Conservation (phyloP, 2,113 vertebrate genomes). For the Hippolais icterina region DNA sequence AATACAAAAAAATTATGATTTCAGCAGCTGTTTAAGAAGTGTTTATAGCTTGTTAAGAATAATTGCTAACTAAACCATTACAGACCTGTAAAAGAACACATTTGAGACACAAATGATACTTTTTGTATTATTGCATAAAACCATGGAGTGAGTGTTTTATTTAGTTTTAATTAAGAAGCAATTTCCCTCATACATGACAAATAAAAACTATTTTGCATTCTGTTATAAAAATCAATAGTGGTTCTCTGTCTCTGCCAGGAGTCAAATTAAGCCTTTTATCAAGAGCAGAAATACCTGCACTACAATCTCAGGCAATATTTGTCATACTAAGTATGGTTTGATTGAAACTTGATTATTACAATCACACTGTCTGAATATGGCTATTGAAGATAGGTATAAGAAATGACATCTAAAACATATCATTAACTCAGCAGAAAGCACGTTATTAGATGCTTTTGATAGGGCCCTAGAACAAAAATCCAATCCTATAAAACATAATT, state of each 20-base stretch:
- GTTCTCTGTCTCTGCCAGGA: slow-evolving; percentile 67
- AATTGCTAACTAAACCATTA: slow-evolving; percentile 56
- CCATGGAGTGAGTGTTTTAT: slow-evolving; percentile 64
- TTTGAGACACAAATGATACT: slow-evolving; percentile 63
- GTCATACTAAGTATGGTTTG: slow-evolving; percentile 76
- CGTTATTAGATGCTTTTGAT: slow-evolving; percentile 79
- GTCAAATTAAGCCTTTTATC: slow-evolving; percentile 79
- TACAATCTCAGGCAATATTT: slow-evolving; percentile 76
- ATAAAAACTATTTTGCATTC: slow-evolving; percentile 75
- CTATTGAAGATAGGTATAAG: slow-evolving; percentile 78
- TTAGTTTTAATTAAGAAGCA: slow-evolving; percentile 78
- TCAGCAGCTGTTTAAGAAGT: slow-evolving; percentile 53
- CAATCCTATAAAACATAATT: slow-evolving; percentile 74
- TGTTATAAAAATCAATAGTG: slow-evolving; percentile 72
- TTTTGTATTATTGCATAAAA: slow-evolving; percentile 68
- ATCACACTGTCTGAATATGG: slow-evolving; percentile 76
- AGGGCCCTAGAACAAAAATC: slow-evolving; percentile 71
- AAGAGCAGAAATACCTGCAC: slow-evolving; percentile 76
- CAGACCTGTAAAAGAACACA: slow-evolving; percentile 58
- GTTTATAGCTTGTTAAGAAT: slow-evolving; percentile 60
- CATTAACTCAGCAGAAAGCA: slow-evolving; percentile 79
- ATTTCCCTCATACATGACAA: slow-evolving; percentile 71
- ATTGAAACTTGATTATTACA: slow-evolving; percentile 83
- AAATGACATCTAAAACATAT: slow-evolving; percentile 76
- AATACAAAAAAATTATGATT: slow-evolving; percentile 62